Base-by-base conservation (phyloP, 2,888 invertebrate species). In the Sepiola atlantica region DNA sequence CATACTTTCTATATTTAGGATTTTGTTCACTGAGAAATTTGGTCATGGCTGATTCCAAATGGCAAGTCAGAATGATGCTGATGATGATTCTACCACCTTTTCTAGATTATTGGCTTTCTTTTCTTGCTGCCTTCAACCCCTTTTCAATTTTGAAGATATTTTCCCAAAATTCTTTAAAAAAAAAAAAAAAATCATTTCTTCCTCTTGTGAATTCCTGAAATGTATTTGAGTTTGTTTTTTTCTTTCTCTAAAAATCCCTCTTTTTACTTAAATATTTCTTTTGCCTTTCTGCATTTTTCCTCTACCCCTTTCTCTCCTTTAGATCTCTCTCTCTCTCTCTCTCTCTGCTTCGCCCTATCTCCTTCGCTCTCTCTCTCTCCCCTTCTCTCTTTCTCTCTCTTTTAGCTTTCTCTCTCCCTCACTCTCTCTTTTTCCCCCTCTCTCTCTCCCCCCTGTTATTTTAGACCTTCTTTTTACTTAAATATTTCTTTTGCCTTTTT, bases 1-100 rank as follows among this genome's bases (percentile, higher is more conserved):
- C n/a, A 77, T 77, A n/a, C 77, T 77, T 77, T 77, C 77, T 77
- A 77, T 77, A 77, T 77, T 32, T 77, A 77, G 77, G 77, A 77
- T 32, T 77, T 77, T 77, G 77, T 77, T 77, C n/a, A 77, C n/a
- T 77, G 77, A 77, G n/a, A 77, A 77, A 77, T 77, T 77, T 77
- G n/a, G 77, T 77, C 77, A 77, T 77, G 14, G n/a, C 77, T 77
- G 77, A n/a, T n/a, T 77, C 77, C 77, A 77, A n/a, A 77, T 77
- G 77, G 77, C 77, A 77, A 77, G 77, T 77, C 32, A 77, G 28
- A 77, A 24, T 77, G 28, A 77, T 77, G 24, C n/a, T 77, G 77
- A 77, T 77, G 77, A 77, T 77, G 77, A 77, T 28, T 10, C n/a
- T n/a, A 28, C 77, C 28, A 14, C 14, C 16, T 77, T 45, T 77